phyloP scores from a whole-genome alignment of 2,113 vertebrate genomes.

The Marcusenius ussheri region DNA sequence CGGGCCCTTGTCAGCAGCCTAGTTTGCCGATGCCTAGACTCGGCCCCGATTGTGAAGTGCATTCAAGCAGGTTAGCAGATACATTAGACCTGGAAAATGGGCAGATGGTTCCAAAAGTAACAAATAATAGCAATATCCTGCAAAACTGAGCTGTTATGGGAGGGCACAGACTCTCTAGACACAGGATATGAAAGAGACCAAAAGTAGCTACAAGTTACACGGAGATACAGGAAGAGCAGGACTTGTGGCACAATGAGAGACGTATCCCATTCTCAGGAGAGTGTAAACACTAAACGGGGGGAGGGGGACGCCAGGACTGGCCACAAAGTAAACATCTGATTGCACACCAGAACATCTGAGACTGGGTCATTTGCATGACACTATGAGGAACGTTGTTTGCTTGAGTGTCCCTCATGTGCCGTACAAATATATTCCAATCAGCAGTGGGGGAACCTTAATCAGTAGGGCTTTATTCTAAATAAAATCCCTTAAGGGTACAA shows the following conservation, averaged over 20 bases:
- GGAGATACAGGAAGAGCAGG: not conserved
- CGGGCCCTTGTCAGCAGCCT: too few species aligned
- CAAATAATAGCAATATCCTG: not conserved
- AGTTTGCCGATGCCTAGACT: not conserved
- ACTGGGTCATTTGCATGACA: not conserved
- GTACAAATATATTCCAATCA: not conserved
- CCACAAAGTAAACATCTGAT: slow-evolving; percentile 5
- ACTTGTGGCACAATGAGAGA: not conserved
- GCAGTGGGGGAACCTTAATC: not conserved
- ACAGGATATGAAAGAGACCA: not conserved
- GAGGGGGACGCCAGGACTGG: not conserved
- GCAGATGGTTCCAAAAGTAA: not conserved
- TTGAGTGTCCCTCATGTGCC: not conserved
- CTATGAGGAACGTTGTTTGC: not conserved
- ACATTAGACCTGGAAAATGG: not conserved
- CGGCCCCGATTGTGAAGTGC: not conserved
- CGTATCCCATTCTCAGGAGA: not conserved
- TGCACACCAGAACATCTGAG: slow-evolving; percentile 3
- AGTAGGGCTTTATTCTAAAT: not conserved
- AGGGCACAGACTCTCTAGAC: not conserved
- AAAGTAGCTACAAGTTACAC: not conserved
- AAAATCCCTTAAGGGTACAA: not conserved
- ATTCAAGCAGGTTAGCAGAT: not conserved
- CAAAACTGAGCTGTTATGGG: not conserved
- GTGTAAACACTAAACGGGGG: not conserved